Conservation (phyloP, 2,888 invertebrate genomes). For the Hirtodrosophila alboralis region DNA sequence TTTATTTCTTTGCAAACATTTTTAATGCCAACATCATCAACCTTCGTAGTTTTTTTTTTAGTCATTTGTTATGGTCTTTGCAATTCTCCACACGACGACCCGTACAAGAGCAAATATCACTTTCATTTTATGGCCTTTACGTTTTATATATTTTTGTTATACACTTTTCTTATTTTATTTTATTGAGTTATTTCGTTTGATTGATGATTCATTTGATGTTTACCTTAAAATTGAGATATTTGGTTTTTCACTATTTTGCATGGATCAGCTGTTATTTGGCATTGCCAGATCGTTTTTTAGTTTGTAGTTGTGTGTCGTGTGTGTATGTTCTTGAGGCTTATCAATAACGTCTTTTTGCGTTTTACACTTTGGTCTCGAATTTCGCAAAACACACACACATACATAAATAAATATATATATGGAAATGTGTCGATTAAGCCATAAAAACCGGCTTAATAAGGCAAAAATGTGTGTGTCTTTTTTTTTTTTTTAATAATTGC, state of each 20-base stretch:
- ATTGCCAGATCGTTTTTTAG: constrained; percentile 58
- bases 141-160: constrained; percentile 23
- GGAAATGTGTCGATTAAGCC: constrained; percentile 13
- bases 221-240: constrained; percentile 15
- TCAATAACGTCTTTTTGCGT: constrained; percentile 55
- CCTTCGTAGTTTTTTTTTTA: constrained; percentile 19
- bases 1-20: constrained; percentile 12
- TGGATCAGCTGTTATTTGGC: constrained; percentile 57
- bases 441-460: constrained; percentile 42
- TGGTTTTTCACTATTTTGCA: constrained; percentile 31
- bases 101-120: constrained; percentile 49
- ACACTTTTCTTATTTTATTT: constrained; percentile 21
- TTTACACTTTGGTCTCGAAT: constrained; percentile 38
- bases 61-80: constrained; percentile 35
- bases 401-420: neutral
- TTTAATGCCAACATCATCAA: constrained; percentile 36
- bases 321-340: constrained; percentile 45
- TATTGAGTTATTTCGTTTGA: constrained; percentile 25
- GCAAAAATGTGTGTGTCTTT: constrained; percentile 6
- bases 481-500: constrained; percentile 9
- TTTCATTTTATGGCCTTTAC: constrained; percentile 57
- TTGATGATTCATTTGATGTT: constrained; percentile 40
- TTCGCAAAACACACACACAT: constrained; percentile 24
- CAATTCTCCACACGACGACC: constrained; percentile 51
- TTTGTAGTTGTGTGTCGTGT: no score